phyloP scores from a whole-genome alignment of 2,888 invertebrate species.

The Rotaria sp. region DNA sequence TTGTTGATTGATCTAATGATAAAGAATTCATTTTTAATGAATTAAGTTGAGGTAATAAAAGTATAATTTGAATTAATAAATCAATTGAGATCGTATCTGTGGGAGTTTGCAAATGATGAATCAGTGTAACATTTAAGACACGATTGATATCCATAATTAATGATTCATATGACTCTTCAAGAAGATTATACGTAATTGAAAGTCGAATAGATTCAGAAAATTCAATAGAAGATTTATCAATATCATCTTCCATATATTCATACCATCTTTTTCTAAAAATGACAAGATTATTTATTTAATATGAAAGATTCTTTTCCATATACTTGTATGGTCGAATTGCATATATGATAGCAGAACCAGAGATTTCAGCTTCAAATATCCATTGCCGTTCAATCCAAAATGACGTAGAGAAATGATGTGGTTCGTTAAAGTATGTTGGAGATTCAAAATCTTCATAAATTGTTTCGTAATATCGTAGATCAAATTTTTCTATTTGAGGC shows the following conservation, averaged over 20 bases:
- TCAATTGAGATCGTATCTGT: neutral
- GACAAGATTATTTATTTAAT: too few relatives aligned
- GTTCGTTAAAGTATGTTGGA: too few relatives aligned
- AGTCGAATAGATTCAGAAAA: neutral
- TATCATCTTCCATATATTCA: neutral
- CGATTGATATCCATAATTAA: neutral
- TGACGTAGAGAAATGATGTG: too few relatives aligned
- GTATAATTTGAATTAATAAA: neutral
- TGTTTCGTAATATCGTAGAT: too few relatives aligned
- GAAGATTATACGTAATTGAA: neutral
- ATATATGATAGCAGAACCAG: neutral
- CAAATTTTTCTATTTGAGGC: too few relatives aligned
- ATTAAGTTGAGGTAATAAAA: neutral
- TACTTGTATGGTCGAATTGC: neutral
- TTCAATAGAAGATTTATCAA: neutral
- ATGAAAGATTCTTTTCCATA: neutral
- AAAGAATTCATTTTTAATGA: neutral
- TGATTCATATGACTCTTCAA: neutral
- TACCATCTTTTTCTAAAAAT: neutral
- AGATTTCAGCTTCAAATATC: neutral
- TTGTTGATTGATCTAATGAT: neutral
- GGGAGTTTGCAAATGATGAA: neutral
- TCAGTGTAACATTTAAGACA: neutral
- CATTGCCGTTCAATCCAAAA: too few relatives aligned
- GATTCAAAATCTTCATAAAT: too few relatives aligned